A percentile compares a stretch with the other conserved stretches of the same genome.
These are phyloP conservation scores for Orchesella flavescens DNA, from an alignment of 2,888 invertebrate genomes.

Conservation along the genomic window DNA sequence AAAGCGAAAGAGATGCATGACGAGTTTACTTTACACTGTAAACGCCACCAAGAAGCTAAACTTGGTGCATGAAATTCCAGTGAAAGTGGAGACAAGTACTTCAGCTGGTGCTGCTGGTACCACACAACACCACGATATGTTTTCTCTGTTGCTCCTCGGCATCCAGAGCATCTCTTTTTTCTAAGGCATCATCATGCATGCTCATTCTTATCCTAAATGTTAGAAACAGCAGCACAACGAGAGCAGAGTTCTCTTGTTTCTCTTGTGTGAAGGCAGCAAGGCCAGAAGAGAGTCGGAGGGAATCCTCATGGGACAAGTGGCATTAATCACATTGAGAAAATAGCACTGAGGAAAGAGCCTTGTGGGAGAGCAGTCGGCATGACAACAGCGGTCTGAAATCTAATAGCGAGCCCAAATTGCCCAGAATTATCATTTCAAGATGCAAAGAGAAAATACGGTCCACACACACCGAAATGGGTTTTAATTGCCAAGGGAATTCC, in stretches of 20 bases:
- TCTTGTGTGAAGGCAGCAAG: conserved; percentile 30
- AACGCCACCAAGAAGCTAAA: not conserved
- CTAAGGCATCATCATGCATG: conserved; percentile 6
- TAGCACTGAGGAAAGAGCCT: conserved; percentile 73
- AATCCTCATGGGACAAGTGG: conserved; percentile 74
- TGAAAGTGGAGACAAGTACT: not conserved
- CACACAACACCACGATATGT: not conserved
- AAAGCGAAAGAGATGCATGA: conserved; percentile 10
- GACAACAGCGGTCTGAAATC: conserved; percentile 73
- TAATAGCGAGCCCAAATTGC: conserved; percentile 73
- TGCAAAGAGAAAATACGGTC: conserved; percentile 72
- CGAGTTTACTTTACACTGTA: too few relatives aligned
- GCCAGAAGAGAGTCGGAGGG: conserved; percentile 38
- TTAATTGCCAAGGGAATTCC: conserved; percentile 72
- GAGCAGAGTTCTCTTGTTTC: conserved; percentile 40
- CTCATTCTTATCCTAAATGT: conserved; percentile 27
- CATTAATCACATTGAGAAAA: conserved; percentile 76
- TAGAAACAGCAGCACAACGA: conserved; percentile 12
- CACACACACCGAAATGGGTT: conserved; percentile 71
- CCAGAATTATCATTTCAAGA: conserved; percentile 74
- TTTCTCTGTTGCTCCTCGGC: not conserved
- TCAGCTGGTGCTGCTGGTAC: not conserved
- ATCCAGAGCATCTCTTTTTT: conserved; percentile 15
- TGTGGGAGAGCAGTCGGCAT: conserved; percentile 73
- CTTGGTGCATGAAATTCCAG: conserved; percentile 24